These are phyloP conservation scores for Apodemus sylvaticus DNA, from an alignment of 2,113 vertebrate genomes.

Conservation along the genomic window DNA sequence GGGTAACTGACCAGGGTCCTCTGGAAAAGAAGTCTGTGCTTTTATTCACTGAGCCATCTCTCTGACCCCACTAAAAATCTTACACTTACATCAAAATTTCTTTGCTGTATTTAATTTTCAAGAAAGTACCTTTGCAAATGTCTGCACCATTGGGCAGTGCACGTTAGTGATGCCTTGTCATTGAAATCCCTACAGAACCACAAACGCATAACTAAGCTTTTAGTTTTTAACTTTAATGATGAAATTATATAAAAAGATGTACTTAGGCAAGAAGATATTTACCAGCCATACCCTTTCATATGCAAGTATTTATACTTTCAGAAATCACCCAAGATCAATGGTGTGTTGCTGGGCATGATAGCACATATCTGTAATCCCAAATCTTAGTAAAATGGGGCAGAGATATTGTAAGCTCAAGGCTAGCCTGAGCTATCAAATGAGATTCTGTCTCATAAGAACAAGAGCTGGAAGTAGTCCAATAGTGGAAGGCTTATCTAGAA, in stretches of 20 bases:
- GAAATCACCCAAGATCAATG: background rate
- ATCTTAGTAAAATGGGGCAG: background rate
- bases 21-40: background rate
- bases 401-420: background rate
- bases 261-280: background rate
- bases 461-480: background rate
- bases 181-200: background rate
- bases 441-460: background rate
- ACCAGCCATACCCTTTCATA: background rate
- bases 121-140: constrained; percentile 12
- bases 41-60: background rate
- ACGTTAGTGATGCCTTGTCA: background rate
- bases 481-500: background rate
- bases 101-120: background rate
- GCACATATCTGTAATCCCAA: background rate
- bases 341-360: background rate
- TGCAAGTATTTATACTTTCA: background rate
- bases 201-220: background rate
- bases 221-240: constrained; percentile 16
- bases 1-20: no score
- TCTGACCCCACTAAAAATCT: background rate
- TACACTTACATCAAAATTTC: background rate
- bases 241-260: background rate
- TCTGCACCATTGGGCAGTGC: background rate
- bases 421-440: background rate